Evolutionary conservation across 2,113 vertebrate species (phyloP).

Genomic region (Gopherus evgoodei): DNA sequence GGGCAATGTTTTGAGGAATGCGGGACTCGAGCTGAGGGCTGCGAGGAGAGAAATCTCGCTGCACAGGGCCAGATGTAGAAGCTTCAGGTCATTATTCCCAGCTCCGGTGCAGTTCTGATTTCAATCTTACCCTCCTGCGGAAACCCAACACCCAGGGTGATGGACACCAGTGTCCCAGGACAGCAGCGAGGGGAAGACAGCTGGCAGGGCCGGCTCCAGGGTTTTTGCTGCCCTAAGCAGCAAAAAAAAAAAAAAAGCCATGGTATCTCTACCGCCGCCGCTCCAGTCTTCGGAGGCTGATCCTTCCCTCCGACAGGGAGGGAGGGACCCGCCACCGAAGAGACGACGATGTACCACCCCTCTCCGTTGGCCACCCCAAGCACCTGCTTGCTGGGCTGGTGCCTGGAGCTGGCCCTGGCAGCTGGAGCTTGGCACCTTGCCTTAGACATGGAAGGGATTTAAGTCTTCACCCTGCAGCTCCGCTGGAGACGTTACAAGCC

Average conservation of each 20-base stretch:
- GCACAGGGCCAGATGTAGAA: not conserved
- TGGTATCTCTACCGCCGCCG: too few species aligned
- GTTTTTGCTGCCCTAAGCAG: too few species aligned
- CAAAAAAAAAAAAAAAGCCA: too few species aligned
- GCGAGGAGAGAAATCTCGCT: not conserved
- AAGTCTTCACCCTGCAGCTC: not conserved
- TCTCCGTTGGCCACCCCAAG: too few species aligned
- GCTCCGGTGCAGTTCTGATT: not conserved
- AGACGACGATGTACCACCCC: too few species aligned
- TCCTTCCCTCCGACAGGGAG: too few species aligned
- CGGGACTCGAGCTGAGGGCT: not conserved
- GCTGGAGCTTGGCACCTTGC: not conserved
- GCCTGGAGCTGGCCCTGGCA: too few species aligned
- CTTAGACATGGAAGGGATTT: not conserved
- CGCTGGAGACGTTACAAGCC: not conserved
- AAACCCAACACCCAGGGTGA: not conserved
- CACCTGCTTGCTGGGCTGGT: too few species aligned
- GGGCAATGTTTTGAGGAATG: too few species aligned
- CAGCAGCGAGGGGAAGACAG: not conserved
- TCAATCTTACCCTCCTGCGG: not conserved
- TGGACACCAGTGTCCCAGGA: not conserved
- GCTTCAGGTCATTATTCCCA: not conserved
- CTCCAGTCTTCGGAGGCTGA: too few species aligned
- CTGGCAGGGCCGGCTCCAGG: not conserved
- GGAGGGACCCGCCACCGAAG: too few species aligned